phyloP scores from a whole-genome alignment of 2,113 vertebrate species.

The Cnemophilus loriae region DNA sequence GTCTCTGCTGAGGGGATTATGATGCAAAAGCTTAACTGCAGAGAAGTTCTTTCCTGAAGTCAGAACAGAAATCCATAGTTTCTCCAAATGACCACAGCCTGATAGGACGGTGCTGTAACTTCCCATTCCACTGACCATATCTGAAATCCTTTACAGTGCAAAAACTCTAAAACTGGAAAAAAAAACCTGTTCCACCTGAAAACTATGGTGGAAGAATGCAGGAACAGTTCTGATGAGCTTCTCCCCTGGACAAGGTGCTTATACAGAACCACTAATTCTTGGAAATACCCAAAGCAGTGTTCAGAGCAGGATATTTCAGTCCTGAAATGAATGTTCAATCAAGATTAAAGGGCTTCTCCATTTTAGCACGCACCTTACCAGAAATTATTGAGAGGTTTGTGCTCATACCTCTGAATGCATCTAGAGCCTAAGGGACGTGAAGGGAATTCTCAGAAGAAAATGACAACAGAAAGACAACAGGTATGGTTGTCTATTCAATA shows the following conservation, averaged over 20 bases:
- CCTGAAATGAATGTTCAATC: background rate
- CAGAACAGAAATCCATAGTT: background rate
- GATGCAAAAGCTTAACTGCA: background rate
- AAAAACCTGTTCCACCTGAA: background rate
- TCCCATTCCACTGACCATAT: background rate
- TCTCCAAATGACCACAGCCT: background rate
- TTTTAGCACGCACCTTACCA: background rate
- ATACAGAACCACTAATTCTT: background rate
- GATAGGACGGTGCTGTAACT: accelerated
- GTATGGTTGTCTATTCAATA: background rate
- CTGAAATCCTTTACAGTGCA: background rate
- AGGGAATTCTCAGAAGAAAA: background rate
- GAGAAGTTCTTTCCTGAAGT: background rate
- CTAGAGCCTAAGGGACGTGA: background rate
- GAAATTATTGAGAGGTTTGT: background rate
- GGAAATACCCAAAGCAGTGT: background rate
- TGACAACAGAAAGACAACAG: background rate
- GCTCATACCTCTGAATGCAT: background rate
- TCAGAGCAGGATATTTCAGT: background rate
- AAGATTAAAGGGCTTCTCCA: background rate
- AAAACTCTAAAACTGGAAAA: background rate
- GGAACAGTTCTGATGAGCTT: background rate
- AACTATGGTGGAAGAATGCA: background rate
- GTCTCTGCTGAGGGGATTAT: background rate
- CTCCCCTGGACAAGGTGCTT: background rate